A percentile compares a stretch with the other conserved stretches of the same genome.
These are phyloP conservation scores for Physocephala rufipes DNA, from an alignment of 2,888 invertebrate species.

Conservation along the genomic window DNA sequence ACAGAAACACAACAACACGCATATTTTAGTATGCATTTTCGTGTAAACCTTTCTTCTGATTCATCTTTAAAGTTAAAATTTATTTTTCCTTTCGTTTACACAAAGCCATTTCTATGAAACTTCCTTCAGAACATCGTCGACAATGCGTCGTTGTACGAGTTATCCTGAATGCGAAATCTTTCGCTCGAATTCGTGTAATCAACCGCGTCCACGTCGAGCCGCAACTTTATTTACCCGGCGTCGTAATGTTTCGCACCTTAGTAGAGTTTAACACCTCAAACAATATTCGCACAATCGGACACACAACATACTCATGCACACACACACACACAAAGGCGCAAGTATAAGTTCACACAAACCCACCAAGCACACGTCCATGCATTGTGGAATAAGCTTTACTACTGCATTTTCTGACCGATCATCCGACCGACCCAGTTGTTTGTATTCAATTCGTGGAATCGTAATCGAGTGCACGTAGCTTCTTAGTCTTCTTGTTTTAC, in stretches of 20 bases:
- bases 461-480: constrained; percentile 4
- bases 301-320: neutral
- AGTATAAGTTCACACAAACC: neutral
- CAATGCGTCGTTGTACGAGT: neutral
- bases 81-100: constrained; percentile 2
- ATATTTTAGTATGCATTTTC: too few species aligned
- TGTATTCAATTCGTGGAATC: constrained; percentile 27
- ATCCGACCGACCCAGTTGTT: too few species aligned
- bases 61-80: neutral
- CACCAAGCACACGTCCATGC: neutral
- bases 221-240: neutral
- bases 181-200: too few species aligned
- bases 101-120: neutral
- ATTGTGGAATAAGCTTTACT: constrained; percentile 2
- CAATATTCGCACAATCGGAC: neutral
- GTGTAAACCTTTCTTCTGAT: too few species aligned
- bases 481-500: too few species aligned
- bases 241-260: too few species aligned
- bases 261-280: too few species aligned
- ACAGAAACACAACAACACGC: too few species aligned
- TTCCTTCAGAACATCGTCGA: too few species aligned
- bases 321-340: neutral
- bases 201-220: neutral
- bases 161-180: constrained; percentile 10
- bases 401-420: constrained; percentile 9